Base-by-base conservation (phyloP, 2,888 invertebrate species). In the Andrena marginata region DNA sequence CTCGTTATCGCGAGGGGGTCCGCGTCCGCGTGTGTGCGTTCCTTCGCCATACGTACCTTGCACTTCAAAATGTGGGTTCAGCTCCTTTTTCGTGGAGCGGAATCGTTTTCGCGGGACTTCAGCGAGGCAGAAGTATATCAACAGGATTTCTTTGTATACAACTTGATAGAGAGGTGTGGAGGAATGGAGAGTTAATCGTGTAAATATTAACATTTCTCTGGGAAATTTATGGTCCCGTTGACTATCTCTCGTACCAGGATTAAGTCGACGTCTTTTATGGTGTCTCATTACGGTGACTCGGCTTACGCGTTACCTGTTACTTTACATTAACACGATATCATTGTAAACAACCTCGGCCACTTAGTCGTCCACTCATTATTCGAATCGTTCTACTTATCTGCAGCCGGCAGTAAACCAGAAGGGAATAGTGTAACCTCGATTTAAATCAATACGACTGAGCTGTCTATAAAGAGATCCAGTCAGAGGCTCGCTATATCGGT, bases 1-100 rank as follows among this genome's bases (percentile, higher is more conserved):
- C 85, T 88, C 79, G 83, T 88, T 88, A 88, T 88, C 88, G 77
- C 76, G 33, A 31, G 33, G 29, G 69, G 65, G 56, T 49, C 6
- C 23, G 10, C 20, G 10, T 23, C 56, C 70, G 75, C 77, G 74
- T 59, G 59, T 60, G 56, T 54, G 79, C 49, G 42, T 71, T 26
- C 54, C 54, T 35, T 56, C 23, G 10, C 56, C 26, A 42, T 42
- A 42, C 42, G 16, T 16, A 42, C 16, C 42, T 42, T 42, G 42
- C 16, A 16, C 42, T 16, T 4, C 42, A 42, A 42, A 42, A 42
- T 42, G 42, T 16, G 2, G 16, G 13, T 16, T 42, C 42, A 16
- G 42, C 23, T 29, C 23, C 20, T 31, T 68, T 56, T 23, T 54
- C 23, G 31, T 1, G 56, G 6, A 13, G 33, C 35, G 10, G 26